Base-by-base conservation (phyloP, 2,888 invertebrate genomes). In the Xestobium rufovillosum region DNA sequence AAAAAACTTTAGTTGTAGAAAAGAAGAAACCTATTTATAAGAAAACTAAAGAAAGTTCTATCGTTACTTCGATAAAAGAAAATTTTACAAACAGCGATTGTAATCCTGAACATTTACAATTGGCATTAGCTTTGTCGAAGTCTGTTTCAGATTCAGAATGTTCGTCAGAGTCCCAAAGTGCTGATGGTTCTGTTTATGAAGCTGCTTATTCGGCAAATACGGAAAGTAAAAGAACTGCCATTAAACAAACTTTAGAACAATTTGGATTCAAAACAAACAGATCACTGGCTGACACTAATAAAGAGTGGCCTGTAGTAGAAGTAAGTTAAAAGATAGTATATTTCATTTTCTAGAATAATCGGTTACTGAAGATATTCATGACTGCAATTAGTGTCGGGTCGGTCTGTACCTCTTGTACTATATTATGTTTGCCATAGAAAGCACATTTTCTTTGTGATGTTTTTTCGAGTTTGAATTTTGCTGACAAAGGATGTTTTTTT, bases 121-220 rank as follows among this genome's bases (percentile, higher is more conserved):
- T 82, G 59, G 81, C 80, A 27, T 66, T 82, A 47, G 79, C 79
- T 9, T 56, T 82, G 39, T 80, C 81, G 2, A 74, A 71, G 53
- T 81, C 81, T 1, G 55, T 71, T 3, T 53, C 55, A 41, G 52
- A 55, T 25, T 45, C 45, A 8, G 48, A 53, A 43, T 39, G 44
- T 45, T 31, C 40, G 39, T 34, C 42, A 39, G n/a, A n/a, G n/a
- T n/a, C n/a, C n/a, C n/a, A n/a, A 34, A 14, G 12, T 13, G 39
- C 38, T 13, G 39, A 43, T 8, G 32, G 39, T 32, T 12, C 30
- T 19, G 39, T 38, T n/a, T 19, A 19, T 16, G 26, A 31, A 6
- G 30, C 15, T 15, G n/a, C 19, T 2, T 45, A 32, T 44, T 40
- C 45, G 14, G 47, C 43, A 11, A 51, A 47, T 3, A 47, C 50